phyloP scores from a whole-genome alignment of 2,113 vertebrate species.

The Columbina picui region DNA sequence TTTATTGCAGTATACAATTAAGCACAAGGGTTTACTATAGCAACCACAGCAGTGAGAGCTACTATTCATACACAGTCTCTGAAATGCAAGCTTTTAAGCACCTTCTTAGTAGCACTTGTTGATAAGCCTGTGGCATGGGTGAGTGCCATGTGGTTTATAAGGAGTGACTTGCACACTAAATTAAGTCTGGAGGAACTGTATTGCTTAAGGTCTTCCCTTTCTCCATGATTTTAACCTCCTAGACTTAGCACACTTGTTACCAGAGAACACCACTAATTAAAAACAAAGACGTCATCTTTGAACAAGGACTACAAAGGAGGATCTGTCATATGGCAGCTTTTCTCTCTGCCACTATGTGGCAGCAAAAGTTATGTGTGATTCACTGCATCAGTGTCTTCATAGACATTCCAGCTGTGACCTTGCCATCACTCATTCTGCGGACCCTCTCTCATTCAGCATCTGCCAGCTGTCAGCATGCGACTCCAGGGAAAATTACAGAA shows the following conservation, averaged over 20 bases:
- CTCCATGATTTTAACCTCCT: neutral
- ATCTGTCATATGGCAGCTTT: neutral
- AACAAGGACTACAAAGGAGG: neutral
- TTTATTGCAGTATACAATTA: slow-evolving; percentile 73
- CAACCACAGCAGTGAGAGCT: slow-evolving; percentile 61
- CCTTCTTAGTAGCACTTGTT: slow-evolving; percentile 66
- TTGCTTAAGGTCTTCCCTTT: neutral
- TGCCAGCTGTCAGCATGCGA: slow-evolving; percentile 62
- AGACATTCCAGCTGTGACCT: slow-evolving; percentile 53
- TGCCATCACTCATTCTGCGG: slow-evolving; percentile 13
- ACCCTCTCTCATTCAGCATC: slow-evolving; percentile 44
- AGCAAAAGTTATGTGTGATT: neutral
- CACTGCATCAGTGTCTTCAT: neutral
- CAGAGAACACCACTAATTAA: neutral
- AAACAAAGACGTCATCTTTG: neutral
- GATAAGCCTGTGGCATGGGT: slow-evolving; percentile 47
- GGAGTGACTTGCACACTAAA: neutral
- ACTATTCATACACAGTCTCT: slow-evolving; percentile 43
- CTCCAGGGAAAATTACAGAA: slow-evolving; percentile 53
- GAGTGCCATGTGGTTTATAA: neutral
- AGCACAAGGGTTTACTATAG: slow-evolving; percentile 73
- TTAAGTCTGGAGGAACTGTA: neutral
- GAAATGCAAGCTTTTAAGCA: slow-evolving; percentile 55
- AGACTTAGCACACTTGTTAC: neutral
- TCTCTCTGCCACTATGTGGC: slow-evolving; percentile 52